Base-by-base conservation (phyloP, 2,113 vertebrate genomes). In the Psettodes erumei region DNA sequence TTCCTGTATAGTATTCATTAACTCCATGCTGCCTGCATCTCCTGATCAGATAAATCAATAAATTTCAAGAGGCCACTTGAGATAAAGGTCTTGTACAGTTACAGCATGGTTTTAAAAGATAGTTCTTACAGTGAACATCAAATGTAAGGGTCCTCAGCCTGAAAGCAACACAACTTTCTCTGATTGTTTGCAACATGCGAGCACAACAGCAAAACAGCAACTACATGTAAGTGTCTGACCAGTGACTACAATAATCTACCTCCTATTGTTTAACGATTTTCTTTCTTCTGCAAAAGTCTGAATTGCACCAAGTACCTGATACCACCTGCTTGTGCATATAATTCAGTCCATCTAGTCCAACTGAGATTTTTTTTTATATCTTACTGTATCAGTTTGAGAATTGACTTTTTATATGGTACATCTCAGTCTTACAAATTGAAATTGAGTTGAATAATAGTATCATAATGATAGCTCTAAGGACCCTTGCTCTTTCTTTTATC, bases 241-340 rank as follows among this genome's bases (percentile, higher is more conserved):
- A 94, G 93, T 93, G 94, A 94, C 95, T 95, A 95, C 62, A 79
- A 93, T 86, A 86, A 94, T 87, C 86, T 89, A 91, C 63, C 70
- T 45, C 77, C 68, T 89, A 88, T 73, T 65, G 74, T 82, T 87
- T 71, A 76, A 88, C 77, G 45, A 65, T 94, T 91, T 56, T 87
- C 86, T 94, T 93, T 92, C 94, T 90, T 77, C 92, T 91, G 92
- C 91, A 93, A 90, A 93, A 88, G 75, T 90, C 87, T 92, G 80
- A 93, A 94, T 94, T 94, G 95, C 94, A 94, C 61, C 93, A 95
- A 96, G 96, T 97, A 97, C 97, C 97, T 95, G 95, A 95, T 95
- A 81, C 83, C 87, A 81, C 79, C 87, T 87, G 83, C 79, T 85
- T 85, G 84, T 91, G 90, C 85, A 89, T 76, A 69, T 69, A 50